Evolutionary conservation across 2,113 vertebrate species (phyloP).

Genomic region (Sceloporus undulatus): DNA sequence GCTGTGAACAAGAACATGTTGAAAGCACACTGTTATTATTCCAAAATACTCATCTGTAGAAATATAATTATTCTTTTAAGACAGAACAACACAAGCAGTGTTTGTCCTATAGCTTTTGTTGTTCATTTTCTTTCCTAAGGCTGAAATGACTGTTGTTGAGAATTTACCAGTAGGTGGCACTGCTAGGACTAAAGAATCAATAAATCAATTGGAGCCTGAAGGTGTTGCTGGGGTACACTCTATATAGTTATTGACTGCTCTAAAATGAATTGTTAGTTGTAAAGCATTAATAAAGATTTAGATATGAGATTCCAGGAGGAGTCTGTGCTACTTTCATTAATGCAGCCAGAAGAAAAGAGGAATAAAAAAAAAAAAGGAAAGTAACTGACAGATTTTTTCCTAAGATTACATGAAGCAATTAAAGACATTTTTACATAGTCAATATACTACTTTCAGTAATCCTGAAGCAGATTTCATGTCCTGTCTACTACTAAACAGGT

Average conservation of each 20-base stretch:
- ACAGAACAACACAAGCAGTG: neutral
- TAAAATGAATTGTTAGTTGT: conserved; percentile 20
- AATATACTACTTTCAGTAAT: neutral
- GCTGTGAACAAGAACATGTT: neutral
- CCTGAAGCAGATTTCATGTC: neutral
- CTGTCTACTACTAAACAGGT: neutral
- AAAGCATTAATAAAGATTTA: conserved; percentile 25
- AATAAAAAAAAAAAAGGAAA: neutral
- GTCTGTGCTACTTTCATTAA: neutral
- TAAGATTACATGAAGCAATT: neutral
- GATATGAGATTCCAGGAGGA: neutral
- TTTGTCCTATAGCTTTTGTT: neutral
- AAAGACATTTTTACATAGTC: neutral
- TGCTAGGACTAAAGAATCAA: conserved; percentile 10
- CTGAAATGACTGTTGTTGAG: neutral
- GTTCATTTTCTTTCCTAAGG: neutral
- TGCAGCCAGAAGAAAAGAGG: neutral
- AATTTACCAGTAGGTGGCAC: conserved; percentile 11
- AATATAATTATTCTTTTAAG: neutral
- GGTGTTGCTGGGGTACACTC: neutral
- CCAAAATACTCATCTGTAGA: neutral
- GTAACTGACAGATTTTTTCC: neutral
- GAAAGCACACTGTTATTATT: neutral
- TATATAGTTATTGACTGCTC: conserved; percentile 14
- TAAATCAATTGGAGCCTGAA: neutral